Evolutionary conservation across 2,888 invertebrate species (phyloP), one percentile per base, ranked within the genome.

Genomic region (Lordiphosa andalusiaca): DNA sequence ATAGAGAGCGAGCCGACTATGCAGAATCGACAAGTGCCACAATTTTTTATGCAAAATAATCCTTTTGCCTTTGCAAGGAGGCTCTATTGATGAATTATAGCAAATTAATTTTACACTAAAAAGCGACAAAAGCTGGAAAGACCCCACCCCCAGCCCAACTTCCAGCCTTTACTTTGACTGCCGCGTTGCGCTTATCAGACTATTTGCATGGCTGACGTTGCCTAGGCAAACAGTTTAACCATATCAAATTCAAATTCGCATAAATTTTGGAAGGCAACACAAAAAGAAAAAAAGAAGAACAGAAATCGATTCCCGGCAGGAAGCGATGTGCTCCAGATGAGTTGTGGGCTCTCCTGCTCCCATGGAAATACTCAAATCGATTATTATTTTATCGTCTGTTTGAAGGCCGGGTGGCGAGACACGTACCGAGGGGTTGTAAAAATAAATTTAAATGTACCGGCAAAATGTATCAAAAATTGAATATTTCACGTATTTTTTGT

Each of bases 41-140:
- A 67, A 72, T 77, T 78, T 78, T 74, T 74, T 77, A 75, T 70
- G 73, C 64, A 67, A 73, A 77, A 69, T 71, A 75, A 78, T 74
- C 72, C 80, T 76, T 73, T 71, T 71, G 65, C 55, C 39, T 46
- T 52, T 6, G 36, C 57, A 38, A 52, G 47, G 41, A 52, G 58
- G 50, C 61, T 80, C 61, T 80, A 85, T 85, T 86, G 86, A 86
- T 86, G 84, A 86, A 86, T 86, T 86, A 86, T 86, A 83, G 81
- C 77, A 86, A 86, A 86, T 86, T 86, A 86, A 86, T 86, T 86
- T 86, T 75, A 67, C 72, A 75, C 80, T 71, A 69, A 75, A 78
- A 75, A 67, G 76, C 73, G 73, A 72, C 78, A 80, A 59, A 68
- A 41, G 67, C 62, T 66, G 61, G 67, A 65, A 3, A 5, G 33